Conservation (phyloP, 1,140 invertebrate genomes). For the Nixonia krombeini region DNA sequence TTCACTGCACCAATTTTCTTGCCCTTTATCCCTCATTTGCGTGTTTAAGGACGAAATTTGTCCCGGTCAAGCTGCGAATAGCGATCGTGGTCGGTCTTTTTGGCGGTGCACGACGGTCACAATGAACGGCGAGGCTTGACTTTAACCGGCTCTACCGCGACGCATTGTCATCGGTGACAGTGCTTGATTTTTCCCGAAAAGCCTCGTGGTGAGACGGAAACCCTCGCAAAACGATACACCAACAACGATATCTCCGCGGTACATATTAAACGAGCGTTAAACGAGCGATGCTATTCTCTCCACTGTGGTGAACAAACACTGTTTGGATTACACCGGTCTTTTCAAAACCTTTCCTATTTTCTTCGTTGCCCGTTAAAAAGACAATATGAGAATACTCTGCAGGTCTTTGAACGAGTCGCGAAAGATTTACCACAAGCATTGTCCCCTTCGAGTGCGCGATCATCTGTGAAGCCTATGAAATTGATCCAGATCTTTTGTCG, state of each 20-base stretch:
- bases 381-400: no score
- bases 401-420: no score
- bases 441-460: no score
- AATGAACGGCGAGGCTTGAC: not conserved
- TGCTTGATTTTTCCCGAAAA: slow-evolving; percentile 1
- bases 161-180: slow-evolving; percentile 32
- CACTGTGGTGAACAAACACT: not conserved
- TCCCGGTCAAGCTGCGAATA: slow-evolving; percentile 42
- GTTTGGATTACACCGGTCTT: not conserved
- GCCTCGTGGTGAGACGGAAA: slow-evolving; percentile 1
- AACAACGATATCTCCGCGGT: not conserved
- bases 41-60: slow-evolving; percentile 64
- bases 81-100: not conserved
- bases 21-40: slow-evolving; percentile 66
- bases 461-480: no score
- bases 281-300: not conserved
- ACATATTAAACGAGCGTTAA: slow-evolving; percentile 16
- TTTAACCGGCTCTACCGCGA: slow-evolving; percentile 1
- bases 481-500: no score
- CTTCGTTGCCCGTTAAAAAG: not conserved
- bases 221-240: not conserved
- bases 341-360: not conserved
- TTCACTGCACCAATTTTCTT: slow-evolving; percentile 65
- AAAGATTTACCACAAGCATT: no score
- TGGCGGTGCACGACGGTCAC: slow-evolving; percentile 1